Base-by-base conservation (phyloP, 2,797 vertebrate genomes). In the Perodicticus potto region DNA sequence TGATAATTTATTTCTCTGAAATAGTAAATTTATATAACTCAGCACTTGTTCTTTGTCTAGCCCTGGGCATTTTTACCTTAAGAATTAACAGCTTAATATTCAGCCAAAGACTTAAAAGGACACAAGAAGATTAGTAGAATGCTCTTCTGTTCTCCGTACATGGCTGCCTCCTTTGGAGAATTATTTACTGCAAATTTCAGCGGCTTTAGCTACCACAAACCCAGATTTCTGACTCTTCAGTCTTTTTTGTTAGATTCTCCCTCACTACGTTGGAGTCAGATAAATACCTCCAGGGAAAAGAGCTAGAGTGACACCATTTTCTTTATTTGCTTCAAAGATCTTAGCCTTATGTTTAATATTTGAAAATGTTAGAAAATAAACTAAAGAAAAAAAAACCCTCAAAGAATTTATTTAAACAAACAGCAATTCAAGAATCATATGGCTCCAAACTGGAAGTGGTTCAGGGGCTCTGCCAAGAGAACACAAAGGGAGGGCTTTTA, bases 171-270 rank as follows among this genome's bases (percentile, higher is more conserved):
- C 8, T 65, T 84, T 67, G 27, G 49, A 49, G 16, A 59, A 32
- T 37, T 19, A 49, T 2, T 0, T 2, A 8, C 5, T n/a, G 11
- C 5, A 59, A 11, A 19, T 73, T 23, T 29, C 16, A 67, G 6
- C 45, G 23, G 5, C 72, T 34, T 32, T 59, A 81, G 6, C 34
- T 19, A 34, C 8, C 5, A 43, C 14, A 45, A 77, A 32, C 63
- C 74, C 27, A n/a, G 27, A 65, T 27, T 57, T 67, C 76, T 65
- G n/a, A 49, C 34, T 27, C 90, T 72, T 77, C 7, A 59, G 40
- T 10, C 76, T 7, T 5, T 74, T 45, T 34, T 25, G 17, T 53
- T 73, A 57, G 29, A 29, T 14, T 43, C 14, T 25, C 22, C 8
- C 7, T 77, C 29, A 19, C 1, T n/a, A 34, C 23, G 11, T 77